phyloP scores from a whole-genome alignment of 1,140 invertebrate species.

The Cephus cinctus region DNA sequence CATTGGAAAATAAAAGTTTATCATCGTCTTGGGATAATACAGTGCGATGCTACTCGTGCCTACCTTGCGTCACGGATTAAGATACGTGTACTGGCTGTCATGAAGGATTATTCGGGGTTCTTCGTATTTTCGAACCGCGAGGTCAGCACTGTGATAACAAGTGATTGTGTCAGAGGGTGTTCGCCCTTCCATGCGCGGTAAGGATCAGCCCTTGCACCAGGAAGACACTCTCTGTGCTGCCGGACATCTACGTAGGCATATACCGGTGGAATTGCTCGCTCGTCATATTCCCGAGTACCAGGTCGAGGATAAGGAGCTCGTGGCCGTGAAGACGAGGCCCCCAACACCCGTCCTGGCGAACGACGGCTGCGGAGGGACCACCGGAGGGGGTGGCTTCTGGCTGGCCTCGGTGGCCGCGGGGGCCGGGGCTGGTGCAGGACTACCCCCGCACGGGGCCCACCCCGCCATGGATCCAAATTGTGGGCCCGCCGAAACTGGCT shows the following conservation, averaged over 20 bases:
- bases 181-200: conserved; percentile 40
- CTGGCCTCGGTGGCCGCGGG: conserved; percentile 58
- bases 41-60: no score
- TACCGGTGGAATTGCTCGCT: conserved; percentile 19
- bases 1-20: no score
- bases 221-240: no score
- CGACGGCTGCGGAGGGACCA: conserved; percentile 32
- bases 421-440: conserved; percentile 50
- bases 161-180: neutral
- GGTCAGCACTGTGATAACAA: neutral
- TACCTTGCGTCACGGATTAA: no score
- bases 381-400: conserved; percentile 55
- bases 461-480: conserved; percentile 46
- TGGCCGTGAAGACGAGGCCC: conserved; percentile 48
- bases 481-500: conserved; percentile 74
- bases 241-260: no score
- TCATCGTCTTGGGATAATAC: no score
- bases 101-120: no score
- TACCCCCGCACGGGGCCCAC: conserved; percentile 52
- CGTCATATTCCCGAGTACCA: conserved; percentile 11
- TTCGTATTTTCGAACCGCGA: no score
- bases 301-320: conserved; percentile 35
- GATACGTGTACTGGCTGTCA: no score
- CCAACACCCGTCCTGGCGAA: conserved; percentile 54
- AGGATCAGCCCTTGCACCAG: conserved; percentile 30